Evolutionary conservation across 2,797 vertebrate genomes (phyloP).

Genomic region (Cheirogaleus major): DNA sequence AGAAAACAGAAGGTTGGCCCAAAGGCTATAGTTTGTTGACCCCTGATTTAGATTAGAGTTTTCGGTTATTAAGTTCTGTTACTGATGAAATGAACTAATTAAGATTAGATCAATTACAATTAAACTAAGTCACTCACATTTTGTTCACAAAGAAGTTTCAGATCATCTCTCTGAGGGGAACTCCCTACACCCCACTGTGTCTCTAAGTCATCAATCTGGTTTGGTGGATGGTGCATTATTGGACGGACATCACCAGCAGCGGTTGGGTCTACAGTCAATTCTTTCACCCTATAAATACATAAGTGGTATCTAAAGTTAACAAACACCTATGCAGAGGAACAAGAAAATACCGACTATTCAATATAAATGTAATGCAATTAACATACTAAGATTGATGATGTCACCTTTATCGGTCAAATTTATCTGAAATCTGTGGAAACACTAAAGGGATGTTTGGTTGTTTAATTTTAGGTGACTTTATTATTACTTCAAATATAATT

Average conservation of each 20-base stretch:
- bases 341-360: conserved; percentile 64
- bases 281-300: conserved; percentile 91
- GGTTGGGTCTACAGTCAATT: conserved; percentile 90
- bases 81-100: conserved; percentile 44
- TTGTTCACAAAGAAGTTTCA: conserved; percentile 98
- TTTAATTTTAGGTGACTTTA: conserved; percentile 33
- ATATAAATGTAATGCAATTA: conserved; percentile 60
- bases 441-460: background rate
- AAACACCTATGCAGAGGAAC: background rate
- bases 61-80: conserved; percentile 26
- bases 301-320: conserved; percentile 64
- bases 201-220: conserved; percentile 96
- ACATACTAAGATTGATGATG: conserved; percentile 78
- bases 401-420: conserved; percentile 82
- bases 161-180: conserved; percentile 96
- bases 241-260: conserved; percentile 87
- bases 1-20: background rate
- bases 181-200: conserved; percentile 97
- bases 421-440: conserved; percentile 20
- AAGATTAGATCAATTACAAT: background rate
- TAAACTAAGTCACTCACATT: conserved; percentile 90
- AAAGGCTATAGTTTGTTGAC: background rate
- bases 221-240: conserved; percentile 89
- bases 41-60: background rate
- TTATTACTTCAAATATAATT: conserved; percentile 51